phyloP scores from a whole-genome alignment of 2,113 vertebrate genomes.

The Larimichthys crocea region DNA sequence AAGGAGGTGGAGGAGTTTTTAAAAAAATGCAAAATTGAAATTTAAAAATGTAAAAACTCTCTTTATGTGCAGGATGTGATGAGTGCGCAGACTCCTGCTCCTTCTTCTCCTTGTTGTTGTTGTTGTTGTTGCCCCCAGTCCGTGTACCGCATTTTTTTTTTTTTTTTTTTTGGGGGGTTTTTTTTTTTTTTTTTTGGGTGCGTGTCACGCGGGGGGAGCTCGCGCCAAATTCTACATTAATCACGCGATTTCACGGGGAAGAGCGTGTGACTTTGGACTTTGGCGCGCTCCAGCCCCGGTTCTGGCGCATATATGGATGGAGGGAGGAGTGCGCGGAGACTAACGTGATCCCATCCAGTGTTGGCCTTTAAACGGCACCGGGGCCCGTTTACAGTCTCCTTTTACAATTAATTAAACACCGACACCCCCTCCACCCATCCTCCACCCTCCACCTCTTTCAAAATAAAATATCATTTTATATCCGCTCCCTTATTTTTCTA shows the following conservation, averaged over 20 bases:
- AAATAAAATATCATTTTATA: constrained; percentile 4
- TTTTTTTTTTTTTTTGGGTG: too few species aligned
- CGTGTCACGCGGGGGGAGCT: constrained; percentile 67
- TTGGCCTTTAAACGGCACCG: constrained; percentile 5
- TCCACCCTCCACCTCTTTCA: not conserved
- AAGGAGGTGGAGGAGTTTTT: not conserved
- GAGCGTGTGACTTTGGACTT: constrained; percentile 51
- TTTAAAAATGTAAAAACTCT: constrained; percentile 1
- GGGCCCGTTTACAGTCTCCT: constrained; percentile 4
- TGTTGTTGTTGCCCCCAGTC: too few species aligned
- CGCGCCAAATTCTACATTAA: constrained; percentile 76
- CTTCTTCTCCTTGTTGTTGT: not conserved
- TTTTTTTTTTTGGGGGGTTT: too few species aligned
- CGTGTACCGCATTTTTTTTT: constrained; percentile 1
- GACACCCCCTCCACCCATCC: not conserved
- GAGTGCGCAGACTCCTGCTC: constrained; percentile 34
- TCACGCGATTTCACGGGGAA: constrained; percentile 69
- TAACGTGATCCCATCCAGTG: not conserved
- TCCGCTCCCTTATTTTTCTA: not conserved
- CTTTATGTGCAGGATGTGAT: constrained; percentile 47
- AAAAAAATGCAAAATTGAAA: constrained; percentile 12
- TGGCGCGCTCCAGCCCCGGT: constrained; percentile 3
- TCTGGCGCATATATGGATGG: not conserved
- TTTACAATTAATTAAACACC: constrained; percentile 52
- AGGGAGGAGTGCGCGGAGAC: too few species aligned